Evolutionary conservation across 2,888 invertebrate species (phyloP).

Genomic region (Polydrusus tereticollis): DNA sequence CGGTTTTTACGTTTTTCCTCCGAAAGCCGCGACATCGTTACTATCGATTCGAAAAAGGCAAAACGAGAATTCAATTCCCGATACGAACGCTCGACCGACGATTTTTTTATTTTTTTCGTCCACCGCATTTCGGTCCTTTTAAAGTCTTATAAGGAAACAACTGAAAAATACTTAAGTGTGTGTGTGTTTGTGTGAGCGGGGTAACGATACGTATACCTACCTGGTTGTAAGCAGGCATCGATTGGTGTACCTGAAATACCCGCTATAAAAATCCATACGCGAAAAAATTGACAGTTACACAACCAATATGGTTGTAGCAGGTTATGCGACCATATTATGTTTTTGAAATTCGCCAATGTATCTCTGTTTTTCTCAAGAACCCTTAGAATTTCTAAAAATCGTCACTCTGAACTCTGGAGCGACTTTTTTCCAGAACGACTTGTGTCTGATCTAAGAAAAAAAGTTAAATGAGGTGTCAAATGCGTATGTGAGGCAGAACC

Average conservation of each 20-base stretch:
- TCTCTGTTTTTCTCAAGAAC: too few relatives aligned
- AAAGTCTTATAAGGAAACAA: neutral
- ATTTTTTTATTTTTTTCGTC: neutral
- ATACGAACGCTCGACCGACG: neutral
- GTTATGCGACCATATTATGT: neutral
- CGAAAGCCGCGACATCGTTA: neutral
- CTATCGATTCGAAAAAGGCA: neutral
- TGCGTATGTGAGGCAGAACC: too few relatives aligned
- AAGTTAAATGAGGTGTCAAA: too few relatives aligned
- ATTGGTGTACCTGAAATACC: too few relatives aligned
- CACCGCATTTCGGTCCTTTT: neutral
- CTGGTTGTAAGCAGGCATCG: too few relatives aligned
- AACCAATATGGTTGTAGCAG: neutral
- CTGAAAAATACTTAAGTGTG: neutral
- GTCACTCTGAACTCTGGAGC: too few relatives aligned
- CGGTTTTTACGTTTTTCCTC: neutral
- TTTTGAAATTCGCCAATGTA: neutral
- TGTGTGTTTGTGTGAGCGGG: neutral
- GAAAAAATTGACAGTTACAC: too few relatives aligned
- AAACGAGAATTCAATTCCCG: neutral
- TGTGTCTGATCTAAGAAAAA: too few relatives aligned
- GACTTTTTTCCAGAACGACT: too few relatives aligned
- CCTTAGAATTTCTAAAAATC: too few relatives aligned
- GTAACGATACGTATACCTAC: too few relatives aligned
- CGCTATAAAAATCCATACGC: too few relatives aligned